phyloP scores from a whole-genome alignment of 2,113 vertebrate genomes.

The Rhinolophus ferrumequinum region DNA sequence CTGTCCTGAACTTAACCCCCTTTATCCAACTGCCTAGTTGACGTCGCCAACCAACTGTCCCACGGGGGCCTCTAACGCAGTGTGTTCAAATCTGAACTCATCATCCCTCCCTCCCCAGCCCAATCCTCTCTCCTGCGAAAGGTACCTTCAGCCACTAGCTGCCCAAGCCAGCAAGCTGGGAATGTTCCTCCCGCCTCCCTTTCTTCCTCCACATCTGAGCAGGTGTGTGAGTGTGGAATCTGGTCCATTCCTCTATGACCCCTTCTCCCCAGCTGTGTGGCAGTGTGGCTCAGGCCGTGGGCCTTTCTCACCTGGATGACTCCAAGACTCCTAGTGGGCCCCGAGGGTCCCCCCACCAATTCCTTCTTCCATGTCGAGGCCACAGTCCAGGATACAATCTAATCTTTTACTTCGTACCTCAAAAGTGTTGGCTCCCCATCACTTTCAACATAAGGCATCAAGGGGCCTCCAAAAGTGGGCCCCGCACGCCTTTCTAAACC shows the following conservation, averaged over 20 bases:
- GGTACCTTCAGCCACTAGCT: not conserved
- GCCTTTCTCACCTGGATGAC: not conserved
- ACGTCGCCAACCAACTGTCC: not conserved
- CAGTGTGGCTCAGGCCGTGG: not conserved
- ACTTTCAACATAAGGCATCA: not conserved
- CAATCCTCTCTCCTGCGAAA: not conserved
- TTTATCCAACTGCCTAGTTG: not conserved
- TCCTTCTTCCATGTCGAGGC: not conserved
- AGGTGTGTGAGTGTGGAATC: not conserved
- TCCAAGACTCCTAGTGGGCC: not conserved
- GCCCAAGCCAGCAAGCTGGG: not conserved
- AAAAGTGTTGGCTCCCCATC: not conserved
- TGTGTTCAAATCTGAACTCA: not conserved
- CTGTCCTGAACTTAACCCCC: not conserved
- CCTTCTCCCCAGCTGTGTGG: not conserved
- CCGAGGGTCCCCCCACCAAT: not conserved
- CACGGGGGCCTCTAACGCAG: not conserved
- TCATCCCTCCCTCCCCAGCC: not conserved
- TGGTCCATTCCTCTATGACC: not conserved
- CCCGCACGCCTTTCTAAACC: not conserved
- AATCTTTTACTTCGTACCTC: not conserved
- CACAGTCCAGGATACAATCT: not conserved
- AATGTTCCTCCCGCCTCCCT: not conserved
- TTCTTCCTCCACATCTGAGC: not conserved
- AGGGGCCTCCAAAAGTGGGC: not conserved